Evolutionary conservation across 92 coral and sea anemone species (phyloP).

Genomic region (Montipora capitata): DNA sequence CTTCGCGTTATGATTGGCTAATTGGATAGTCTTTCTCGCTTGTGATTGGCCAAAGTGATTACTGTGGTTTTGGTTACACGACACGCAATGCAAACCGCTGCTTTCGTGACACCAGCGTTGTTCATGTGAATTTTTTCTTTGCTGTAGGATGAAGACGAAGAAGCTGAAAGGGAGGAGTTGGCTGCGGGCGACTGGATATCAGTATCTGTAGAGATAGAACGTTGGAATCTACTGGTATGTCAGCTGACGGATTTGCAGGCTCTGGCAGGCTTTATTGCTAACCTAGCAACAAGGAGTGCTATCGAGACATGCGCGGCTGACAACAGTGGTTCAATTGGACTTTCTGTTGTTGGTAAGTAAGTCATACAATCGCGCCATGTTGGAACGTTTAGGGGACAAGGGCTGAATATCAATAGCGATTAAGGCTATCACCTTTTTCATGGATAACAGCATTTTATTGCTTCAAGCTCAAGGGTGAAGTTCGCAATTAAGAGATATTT

Average conservation of each 20-base stretch:
- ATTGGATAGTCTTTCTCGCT: too few relatives aligned
- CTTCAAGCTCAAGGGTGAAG: too few relatives aligned
- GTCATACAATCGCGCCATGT: background rate
- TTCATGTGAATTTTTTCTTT: background rate
- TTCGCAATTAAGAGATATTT: too few relatives aligned
- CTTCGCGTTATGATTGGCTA: too few relatives aligned
- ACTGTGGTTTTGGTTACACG: too few relatives aligned
- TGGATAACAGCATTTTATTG: too few relatives aligned
- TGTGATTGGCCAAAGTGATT: background rate
- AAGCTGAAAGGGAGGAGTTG: slow-evolving; percentile 72
- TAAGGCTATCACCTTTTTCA: too few relatives aligned
- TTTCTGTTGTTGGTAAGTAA: slow-evolving; percentile 82
- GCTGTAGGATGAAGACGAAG: slow-evolving; percentile 69
- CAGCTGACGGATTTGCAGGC: slow-evolving; percentile 92
- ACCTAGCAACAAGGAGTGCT: slow-evolving; percentile 8
- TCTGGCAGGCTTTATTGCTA: slow-evolving; percentile 45
- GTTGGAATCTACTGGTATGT: slow-evolving; percentile 94
- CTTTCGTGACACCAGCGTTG: background rate
- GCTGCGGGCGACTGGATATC: slow-evolving; percentile 97
- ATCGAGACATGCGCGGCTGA: background rate
- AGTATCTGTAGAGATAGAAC: slow-evolving; percentile 94
- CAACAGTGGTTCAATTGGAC: slow-evolving; percentile 24
- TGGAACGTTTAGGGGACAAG: too few relatives aligned
- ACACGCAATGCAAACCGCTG: too few relatives aligned
- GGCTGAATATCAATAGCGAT: too few relatives aligned